Percentiles rank a stretch among this genome's conserved stretches.
phyloP scores from a whole-genome alignment of 64 coral and sea anemone species.

The Montipora foliosa region DNA sequence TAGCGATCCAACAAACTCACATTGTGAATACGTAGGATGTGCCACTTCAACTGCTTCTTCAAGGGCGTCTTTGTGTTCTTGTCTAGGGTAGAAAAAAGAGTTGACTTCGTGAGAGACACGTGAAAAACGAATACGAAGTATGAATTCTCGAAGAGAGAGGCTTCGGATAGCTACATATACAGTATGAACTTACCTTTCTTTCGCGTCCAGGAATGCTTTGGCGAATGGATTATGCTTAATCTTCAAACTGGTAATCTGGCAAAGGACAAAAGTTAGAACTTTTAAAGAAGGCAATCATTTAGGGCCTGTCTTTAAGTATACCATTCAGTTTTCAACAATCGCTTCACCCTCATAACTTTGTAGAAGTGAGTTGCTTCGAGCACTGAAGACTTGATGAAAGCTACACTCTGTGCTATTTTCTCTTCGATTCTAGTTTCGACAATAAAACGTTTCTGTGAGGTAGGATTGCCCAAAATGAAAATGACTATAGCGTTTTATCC shows the following conservation, averaged over 20 bases:
- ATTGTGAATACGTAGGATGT: conserved; percentile 89
- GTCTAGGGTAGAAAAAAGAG: conserved; percentile 57
- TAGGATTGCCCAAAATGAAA: not conserved
- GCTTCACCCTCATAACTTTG: too few species aligned
- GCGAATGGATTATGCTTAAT: conserved; percentile 98
- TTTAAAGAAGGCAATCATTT: too few species aligned
- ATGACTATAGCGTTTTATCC: conserved; percentile 6
- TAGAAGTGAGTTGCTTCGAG: too few species aligned
- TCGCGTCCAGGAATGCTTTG: conserved; percentile 95
- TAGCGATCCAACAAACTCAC: conserved; percentile 77
- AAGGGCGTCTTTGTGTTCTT: conserved; percentile 88
- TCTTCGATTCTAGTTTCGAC: too few species aligned
- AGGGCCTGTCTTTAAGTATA: too few species aligned
- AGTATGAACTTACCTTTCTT: conserved; percentile 72
- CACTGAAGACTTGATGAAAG: too few species aligned
- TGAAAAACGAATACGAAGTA: too few species aligned
- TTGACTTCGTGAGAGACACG: too few species aligned
- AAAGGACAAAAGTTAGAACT: not conserved
- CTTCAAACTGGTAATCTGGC: conserved; percentile 95
- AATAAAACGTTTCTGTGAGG: too few species aligned
- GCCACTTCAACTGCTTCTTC: conserved; percentile 76
- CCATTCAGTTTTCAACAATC: too few species aligned
- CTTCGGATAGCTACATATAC: not conserved
- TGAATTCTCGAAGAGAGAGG: not conserved
- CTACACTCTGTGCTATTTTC: too few species aligned